Evolutionary conservation across 37 sponge, comb jelly and placozoan genomes (phyloP).

Genomic region (Hexactinellida sp.): DNA sequence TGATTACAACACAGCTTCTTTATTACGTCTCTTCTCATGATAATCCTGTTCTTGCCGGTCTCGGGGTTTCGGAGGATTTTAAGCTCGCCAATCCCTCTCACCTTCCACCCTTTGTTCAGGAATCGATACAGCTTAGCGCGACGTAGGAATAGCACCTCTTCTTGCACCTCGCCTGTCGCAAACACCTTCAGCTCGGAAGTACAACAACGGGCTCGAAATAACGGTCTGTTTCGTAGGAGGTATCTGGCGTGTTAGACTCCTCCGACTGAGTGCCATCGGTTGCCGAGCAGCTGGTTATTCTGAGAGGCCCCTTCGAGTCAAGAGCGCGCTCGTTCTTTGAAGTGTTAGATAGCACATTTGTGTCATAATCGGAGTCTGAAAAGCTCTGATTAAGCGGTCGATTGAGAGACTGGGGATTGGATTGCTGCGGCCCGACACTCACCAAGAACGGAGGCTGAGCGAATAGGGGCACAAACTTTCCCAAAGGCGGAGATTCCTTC

Average conservation of each 20-base stretch:
- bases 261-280: background rate
- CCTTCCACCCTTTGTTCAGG: slow-evolving; percentile 67
- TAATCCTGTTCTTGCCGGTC: slow-evolving; percentile 41
- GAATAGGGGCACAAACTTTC: too few species aligned
- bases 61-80: slow-evolving; percentile 51
- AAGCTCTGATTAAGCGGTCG: background rate
- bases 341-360: background rate
- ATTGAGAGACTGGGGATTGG: background rate
- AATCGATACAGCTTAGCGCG: slow-evolving; percentile 77
- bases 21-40: slow-evolving; percentile 83
- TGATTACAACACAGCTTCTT: slow-evolving; percentile 89
- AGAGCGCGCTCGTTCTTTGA: background rate
- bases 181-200: slow-evolving; percentile 35
- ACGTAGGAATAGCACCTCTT: slow-evolving; percentile 50
- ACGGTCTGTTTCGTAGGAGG: slow-evolving; percentile 25
- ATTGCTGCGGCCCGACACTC: background rate
- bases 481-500: too few species aligned
- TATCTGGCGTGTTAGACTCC: background rate
- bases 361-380: background rate
- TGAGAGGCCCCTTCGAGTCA: background rate
- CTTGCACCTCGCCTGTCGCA: slow-evolving; percentile 68
- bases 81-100: slow-evolving; percentile 71
- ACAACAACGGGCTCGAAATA: slow-evolving; percentile 64
- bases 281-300: background rate
- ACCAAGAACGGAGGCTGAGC: too few species aligned